Evolutionary conservation across 2,113 vertebrate species (phyloP).

Genomic region (Strix uralensis): DNA sequence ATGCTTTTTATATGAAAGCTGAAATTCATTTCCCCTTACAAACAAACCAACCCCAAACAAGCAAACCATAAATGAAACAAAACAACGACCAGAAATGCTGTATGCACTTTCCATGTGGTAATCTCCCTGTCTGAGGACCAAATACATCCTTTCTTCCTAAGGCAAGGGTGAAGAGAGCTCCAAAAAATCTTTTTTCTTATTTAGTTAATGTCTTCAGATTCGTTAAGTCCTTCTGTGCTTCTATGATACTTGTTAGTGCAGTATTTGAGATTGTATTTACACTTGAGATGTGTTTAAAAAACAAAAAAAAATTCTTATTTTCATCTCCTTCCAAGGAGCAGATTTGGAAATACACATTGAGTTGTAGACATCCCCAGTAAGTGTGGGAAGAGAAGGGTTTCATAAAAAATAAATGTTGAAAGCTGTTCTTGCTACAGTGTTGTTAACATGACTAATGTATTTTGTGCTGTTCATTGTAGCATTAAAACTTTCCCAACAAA

Average conservation of each 20-base stretch:
- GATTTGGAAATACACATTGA: not conserved
- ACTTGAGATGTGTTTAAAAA: not conserved
- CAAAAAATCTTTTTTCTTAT: not conserved
- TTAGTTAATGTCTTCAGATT: not conserved
- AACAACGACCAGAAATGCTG: not conserved
- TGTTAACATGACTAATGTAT: not conserved
- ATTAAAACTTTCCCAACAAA: not conserved
- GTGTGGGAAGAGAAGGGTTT: not conserved
- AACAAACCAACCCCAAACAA: not conserved
- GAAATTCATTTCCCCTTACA: not conserved
- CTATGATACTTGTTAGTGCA: not conserved
- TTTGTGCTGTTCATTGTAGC: not conserved
- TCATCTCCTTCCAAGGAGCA: not conserved
- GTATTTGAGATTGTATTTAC: not conserved
- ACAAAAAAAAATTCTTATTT: not conserved
- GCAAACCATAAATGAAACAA: not conserved
- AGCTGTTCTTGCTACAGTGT: not conserved
- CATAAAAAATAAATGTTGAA: not conserved
- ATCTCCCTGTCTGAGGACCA: not conserved
- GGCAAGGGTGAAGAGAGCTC: not conserved
- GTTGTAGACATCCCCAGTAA: not conserved
- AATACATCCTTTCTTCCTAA: not conserved
- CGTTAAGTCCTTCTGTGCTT: not conserved
- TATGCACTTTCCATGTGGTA: not conserved
- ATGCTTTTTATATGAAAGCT: not conserved